Conservation (phyloP, 2,888 invertebrate species). For the Cylindroiulus punctatus region DNA sequence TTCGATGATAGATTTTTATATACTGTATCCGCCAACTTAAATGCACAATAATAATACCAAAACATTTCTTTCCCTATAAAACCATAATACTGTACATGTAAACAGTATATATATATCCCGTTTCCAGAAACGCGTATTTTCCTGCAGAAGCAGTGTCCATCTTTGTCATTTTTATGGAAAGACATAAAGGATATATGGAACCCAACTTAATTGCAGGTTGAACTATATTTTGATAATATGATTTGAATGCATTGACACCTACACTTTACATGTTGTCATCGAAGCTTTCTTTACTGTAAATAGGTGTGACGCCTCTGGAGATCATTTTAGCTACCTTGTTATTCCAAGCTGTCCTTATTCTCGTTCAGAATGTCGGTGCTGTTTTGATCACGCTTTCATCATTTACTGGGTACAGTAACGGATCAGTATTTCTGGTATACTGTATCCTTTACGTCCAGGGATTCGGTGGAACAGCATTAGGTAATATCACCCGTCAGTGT, state of each 20-base stretch:
- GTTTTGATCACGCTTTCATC: not conserved
- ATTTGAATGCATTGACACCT: no score
- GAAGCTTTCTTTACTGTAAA: not conserved
- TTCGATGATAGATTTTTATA: no score
- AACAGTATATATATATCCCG: no score
- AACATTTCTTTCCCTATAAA: no score
- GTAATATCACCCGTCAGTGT: no score
- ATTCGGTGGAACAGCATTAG: not conserved
- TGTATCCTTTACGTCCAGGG: not conserved
- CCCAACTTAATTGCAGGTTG: not conserved
- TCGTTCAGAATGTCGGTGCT: not conserved
- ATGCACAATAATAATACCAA: no score
- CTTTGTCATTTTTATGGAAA: not conserved
- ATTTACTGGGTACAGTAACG: not conserved
- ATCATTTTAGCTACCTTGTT: not conserved
- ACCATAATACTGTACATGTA: no score
- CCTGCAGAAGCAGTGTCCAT: no score
- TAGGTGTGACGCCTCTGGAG: not conserved
- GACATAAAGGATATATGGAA: not conserved
- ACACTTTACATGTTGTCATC: not conserved
- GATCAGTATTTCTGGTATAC: not conserved
- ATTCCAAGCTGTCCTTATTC: not conserved
- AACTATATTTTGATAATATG: no score
- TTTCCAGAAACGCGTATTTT: no score
- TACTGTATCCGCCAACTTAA: no score